phyloP scores from a whole-genome alignment of 2,113 vertebrate genomes.

The Stigmatopora nigra region DNA sequence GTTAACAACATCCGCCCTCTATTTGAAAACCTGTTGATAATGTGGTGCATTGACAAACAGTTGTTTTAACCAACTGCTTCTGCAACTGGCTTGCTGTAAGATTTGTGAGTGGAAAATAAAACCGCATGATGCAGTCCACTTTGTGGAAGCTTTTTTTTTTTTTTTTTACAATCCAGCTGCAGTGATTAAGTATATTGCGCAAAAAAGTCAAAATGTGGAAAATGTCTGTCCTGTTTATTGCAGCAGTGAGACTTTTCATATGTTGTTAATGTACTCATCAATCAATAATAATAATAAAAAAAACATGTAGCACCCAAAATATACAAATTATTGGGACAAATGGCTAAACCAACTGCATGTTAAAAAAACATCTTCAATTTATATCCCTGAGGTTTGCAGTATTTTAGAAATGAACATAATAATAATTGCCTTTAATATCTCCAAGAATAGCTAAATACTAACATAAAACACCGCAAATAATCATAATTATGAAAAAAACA shows the following conservation, averaged over 20 bases:
- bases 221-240: constrained; percentile 41
- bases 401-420: too few relatives aligned
- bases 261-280: background rate
- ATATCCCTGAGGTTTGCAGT: too few relatives aligned
- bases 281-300: too few relatives aligned
- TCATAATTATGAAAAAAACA: too few relatives aligned
- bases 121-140: constrained; percentile 5
- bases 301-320: too few relatives aligned
- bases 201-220: constrained; percentile 49
- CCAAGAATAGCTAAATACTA: too few relatives aligned
- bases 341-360: too few relatives aligned
- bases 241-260: constrained; percentile 35
- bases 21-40: background rate
- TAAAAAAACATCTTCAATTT: too few relatives aligned
- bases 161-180: constrained; percentile 14
- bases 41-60: constrained; percentile 8
- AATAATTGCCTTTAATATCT: too few relatives aligned
- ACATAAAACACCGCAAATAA: too few relatives aligned
- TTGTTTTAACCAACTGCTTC: constrained; percentile 12
- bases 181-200: constrained; percentile 33
- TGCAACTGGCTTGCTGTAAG: constrained; percentile 2
- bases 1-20: background rate
- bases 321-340: too few relatives aligned
- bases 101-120: constrained; percentile 39
- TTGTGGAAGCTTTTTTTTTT: constrained; percentile 40